A percentile compares a stretch with the other conserved stretches of the same genome.
Conservation (phyloP, 2,113 vertebrate genomes). For the Entomyzon cyanotis region DNA sequence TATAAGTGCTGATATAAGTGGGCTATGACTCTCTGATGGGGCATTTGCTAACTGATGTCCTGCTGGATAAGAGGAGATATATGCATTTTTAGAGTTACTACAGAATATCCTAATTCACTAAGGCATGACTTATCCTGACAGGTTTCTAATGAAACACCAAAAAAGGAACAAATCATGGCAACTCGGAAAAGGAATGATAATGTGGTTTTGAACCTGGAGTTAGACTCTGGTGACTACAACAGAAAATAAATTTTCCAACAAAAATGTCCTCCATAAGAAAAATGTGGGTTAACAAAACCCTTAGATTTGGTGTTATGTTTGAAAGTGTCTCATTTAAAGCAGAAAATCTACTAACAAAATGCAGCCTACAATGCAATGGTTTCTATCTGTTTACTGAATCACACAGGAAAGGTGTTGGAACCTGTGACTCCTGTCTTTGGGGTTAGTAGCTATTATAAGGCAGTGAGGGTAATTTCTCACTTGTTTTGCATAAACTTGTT, state of each 20-base stretch:
- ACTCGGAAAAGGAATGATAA: background rate
- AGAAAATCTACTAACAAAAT: background rate
- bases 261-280: background rate
- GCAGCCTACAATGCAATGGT: rapidly evolving
- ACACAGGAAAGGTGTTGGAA: background rate
- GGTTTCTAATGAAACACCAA: background rate
- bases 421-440: background rate
- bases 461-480: background rate
- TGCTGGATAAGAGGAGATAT: background rate
- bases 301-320: background rate
- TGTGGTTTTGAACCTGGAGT: background rate
- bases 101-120: background rate
- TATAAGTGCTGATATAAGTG: background rate
- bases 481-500: background rate
- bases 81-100: background rate
- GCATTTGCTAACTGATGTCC: background rate
- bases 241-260: background rate
- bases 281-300: rapidly evolving
- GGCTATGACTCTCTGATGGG: background rate
- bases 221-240: background rate
- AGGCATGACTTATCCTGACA: background rate
- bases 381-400: background rate
- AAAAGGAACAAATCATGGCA: background rate
- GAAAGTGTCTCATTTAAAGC: background rate
- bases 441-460: background rate